These are phyloP conservation scores for Neoaliturus tenellus DNA, from an alignment of 2,888 invertebrate species.

Conservation along the genomic window DNA sequence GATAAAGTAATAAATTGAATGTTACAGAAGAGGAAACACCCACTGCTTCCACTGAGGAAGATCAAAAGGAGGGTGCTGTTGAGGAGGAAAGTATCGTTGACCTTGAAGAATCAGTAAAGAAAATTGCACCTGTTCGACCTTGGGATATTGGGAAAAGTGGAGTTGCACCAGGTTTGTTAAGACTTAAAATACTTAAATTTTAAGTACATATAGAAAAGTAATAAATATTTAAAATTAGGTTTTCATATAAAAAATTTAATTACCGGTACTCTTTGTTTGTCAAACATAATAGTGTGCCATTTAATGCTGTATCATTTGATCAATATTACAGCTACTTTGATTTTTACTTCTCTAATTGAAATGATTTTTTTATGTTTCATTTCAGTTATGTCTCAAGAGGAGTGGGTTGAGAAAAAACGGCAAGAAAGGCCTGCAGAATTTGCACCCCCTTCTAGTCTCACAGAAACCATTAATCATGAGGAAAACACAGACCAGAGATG, in stretches of 20 bases:
- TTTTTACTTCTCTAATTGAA: too few relatives aligned
- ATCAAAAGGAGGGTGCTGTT: slow-evolving; percentile 60
- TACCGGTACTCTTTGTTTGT: background rate
- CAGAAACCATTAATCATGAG: background rate
- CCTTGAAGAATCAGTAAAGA: slow-evolving; percentile 68
- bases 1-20: too few relatives aligned
- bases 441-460: slow-evolving; percentile 77
- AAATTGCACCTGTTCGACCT: slow-evolving; percentile 76
- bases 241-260: background rate
- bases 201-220: too few relatives aligned
- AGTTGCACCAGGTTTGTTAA: slow-evolving; percentile 68
- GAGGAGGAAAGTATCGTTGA: slow-evolving; percentile 62
- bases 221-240: too few relatives aligned
- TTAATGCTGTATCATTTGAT: too few relatives aligned
- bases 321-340: too few relatives aligned
- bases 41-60: slow-evolving; percentile 53
- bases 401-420: slow-evolving; percentile 86
- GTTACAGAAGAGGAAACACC: slow-evolving; percentile 1
- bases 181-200: too few relatives aligned
- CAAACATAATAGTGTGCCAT: too few relatives aligned
- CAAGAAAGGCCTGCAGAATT: slow-evolving; percentile 84
- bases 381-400: slow-evolving; percentile 82
- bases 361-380: too few relatives aligned
- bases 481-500: background rate
- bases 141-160: slow-evolving; percentile 86